phyloP scores from a whole-genome alignment of 2,113 vertebrate species.

The Lasiurus cinereus region DNA sequence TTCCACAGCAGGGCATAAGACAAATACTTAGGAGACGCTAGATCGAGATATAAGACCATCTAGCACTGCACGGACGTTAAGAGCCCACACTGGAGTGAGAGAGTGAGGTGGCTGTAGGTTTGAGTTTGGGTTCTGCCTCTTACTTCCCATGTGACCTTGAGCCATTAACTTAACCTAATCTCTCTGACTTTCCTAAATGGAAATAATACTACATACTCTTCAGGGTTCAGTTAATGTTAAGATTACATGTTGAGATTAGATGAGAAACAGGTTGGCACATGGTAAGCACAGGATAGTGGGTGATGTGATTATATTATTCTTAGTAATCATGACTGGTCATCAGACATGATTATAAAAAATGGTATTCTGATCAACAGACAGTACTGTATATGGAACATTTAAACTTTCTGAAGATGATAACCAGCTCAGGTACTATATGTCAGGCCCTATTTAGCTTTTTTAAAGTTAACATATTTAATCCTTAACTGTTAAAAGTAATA shows the following conservation, averaged over 20 bases:
- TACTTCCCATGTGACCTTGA: neutral
- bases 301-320: neutral
- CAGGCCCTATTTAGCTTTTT: too few relatives aligned
- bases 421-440: too few relatives aligned
- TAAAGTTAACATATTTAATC: too few relatives aligned
- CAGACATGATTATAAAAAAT: neutral
- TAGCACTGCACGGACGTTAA: neutral
- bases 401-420: too few relatives aligned
- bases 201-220: neutral
- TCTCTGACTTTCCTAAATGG: constrained; percentile 7
- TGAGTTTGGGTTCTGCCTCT: neutral
- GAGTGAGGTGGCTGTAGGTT: neutral
- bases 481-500: constrained; percentile 6
- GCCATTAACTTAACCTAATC: neutral
- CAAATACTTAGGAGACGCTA: neutral
- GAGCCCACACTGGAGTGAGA: neutral
- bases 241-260: neutral
- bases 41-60: neutral
- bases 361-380: neutral
- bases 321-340: constrained; percentile 5
- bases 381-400: neutral
- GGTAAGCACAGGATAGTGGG: neutral
- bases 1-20: neutral
- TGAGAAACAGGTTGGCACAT: constrained; percentile 12
- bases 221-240: constrained; percentile 7